Conservation (phyloP, 92 coral and sea anemone genomes). For the Siderastrea siderea region DNA sequence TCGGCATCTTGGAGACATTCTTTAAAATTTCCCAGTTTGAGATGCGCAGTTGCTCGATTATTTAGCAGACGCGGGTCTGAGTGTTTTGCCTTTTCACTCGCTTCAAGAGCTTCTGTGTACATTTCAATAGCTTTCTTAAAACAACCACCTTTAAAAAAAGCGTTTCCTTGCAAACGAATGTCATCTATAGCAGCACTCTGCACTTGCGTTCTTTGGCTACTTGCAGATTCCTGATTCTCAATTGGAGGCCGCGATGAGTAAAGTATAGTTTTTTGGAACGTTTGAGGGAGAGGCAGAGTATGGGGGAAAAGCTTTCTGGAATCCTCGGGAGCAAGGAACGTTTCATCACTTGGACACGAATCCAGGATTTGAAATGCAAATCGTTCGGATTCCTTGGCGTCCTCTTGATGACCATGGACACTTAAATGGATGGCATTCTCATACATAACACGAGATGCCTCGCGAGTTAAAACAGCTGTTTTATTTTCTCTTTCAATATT, state of each 20-base stretch:
- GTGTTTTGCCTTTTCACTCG: neutral
- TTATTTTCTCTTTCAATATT: neutral
- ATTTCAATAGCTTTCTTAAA: conserved; percentile 31
- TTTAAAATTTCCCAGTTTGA: conserved; percentile 13
- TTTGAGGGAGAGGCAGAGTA: conserved; percentile 26
- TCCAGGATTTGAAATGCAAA: conserved; percentile 36
- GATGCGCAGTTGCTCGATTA: conserved; percentile 58
- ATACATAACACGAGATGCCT: conserved; percentile 28
- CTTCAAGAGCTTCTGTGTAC: conserved; percentile 37
- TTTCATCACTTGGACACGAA: neutral
- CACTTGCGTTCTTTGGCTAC: neutral
- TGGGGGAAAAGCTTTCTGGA: conserved; percentile 10
- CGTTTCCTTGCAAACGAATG: conserved; percentile 45
- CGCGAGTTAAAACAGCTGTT: conserved; percentile 18
- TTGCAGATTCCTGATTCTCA: neutral
- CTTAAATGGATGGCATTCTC: conserved; percentile 48
- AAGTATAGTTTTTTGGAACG: conserved; percentile 4
- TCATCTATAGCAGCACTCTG: neutral
- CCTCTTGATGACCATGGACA: conserved; percentile 5
- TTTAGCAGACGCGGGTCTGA: conserved; percentile 42
- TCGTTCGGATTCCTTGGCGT: conserved; percentile 29
- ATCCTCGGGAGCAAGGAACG: neutral
- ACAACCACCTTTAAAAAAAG: neutral
- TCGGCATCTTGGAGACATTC: conserved; percentile 42
- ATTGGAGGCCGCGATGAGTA: conserved; percentile 21